These are phyloP conservation scores for Radopholus similis DNA, from an alignment of 1,140 invertebrate species.

Conservation along the genomic window DNA sequence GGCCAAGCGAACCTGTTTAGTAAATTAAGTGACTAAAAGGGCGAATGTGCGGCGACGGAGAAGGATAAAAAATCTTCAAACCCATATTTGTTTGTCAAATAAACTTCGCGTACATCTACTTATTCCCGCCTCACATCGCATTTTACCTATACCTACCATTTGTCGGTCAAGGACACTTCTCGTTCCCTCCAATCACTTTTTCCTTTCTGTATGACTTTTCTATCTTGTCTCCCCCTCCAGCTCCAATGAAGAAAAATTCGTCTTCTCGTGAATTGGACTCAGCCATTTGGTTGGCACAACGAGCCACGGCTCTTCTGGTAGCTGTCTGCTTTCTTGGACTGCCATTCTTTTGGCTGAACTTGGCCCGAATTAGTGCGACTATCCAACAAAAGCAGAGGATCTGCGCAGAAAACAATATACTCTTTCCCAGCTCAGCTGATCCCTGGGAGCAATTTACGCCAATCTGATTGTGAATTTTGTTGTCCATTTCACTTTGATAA, in stretches of 20 bases:
- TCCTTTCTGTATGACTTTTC: no score
- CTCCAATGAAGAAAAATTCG: no score
- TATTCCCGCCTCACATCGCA: no score
- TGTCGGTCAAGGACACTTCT: no score
- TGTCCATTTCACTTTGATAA: neutral
- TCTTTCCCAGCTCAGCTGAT: no score
- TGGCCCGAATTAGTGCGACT: neutral
- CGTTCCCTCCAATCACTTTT: no score
- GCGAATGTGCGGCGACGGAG: neutral
- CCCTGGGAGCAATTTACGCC: neutral
- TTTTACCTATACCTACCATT: no score
- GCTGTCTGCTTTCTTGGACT: neutral
- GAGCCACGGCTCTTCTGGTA: neutral
- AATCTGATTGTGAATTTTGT: neutral
- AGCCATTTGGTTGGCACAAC: neutral
- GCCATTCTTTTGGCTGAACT: neutral
- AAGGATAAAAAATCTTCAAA: neutral
- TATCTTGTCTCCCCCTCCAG: no score
- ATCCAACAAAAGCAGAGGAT: no score
- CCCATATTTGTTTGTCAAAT: neutral
- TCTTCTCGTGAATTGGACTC: no score
- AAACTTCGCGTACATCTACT: no score
- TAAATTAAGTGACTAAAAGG: neutral
- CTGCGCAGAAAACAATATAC: no score
- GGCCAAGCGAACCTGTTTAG: slow-evolving; percentile 46